phyloP scores from a whole-genome alignment of 2,797 vertebrate species.

The Pristis pectinata region DNA sequence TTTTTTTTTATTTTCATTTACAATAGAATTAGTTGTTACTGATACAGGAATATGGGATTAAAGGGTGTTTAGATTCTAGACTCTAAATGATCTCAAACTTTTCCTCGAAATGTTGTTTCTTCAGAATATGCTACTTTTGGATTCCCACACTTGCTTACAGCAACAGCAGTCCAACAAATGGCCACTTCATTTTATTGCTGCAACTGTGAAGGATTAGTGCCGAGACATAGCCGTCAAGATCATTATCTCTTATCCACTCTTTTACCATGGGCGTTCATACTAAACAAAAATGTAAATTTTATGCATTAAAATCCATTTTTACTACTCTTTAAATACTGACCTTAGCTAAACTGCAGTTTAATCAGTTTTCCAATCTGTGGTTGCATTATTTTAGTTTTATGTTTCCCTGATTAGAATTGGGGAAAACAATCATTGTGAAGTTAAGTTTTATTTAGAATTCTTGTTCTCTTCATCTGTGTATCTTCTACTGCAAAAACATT shows the following conservation, averaged over 20 bases:
- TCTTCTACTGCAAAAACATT: too few species aligned
- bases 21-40: background rate
- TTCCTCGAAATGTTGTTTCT: background rate
- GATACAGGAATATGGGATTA: background rate
- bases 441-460: background rate
- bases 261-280: background rate
- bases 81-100: background rate
- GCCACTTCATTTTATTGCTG: background rate
- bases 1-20: too few species aligned
- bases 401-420: background rate
- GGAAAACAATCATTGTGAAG: background rate
- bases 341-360: background rate
- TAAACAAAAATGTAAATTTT: too few species aligned
- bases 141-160: background rate
- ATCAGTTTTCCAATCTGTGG: background rate
- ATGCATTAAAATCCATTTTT: background rate
- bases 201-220: too few species aligned
- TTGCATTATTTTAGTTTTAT: background rate
- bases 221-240: background rate
- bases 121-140: background rate
- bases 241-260: background rate
- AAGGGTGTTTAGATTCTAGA: background rate
- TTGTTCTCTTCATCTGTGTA: too few species aligned
- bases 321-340: background rate
- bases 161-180: background rate